Evolutionary conservation across 1,140 invertebrate species (phyloP).

Genomic region (Drosophila sucinea): DNA sequence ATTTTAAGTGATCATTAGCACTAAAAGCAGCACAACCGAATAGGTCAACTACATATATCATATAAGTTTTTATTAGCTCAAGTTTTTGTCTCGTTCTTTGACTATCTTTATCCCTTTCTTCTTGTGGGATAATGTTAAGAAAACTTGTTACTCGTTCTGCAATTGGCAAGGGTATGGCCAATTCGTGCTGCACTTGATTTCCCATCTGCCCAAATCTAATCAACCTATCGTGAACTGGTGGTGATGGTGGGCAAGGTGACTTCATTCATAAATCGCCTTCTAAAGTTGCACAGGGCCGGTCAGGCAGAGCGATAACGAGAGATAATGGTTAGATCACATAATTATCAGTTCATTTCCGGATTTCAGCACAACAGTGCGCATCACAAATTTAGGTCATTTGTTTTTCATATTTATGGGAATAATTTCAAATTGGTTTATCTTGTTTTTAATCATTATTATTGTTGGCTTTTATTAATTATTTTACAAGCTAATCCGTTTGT

Average conservation of each 20-base stretch:
- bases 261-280: constrained; percentile 6
- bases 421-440: constrained; percentile 11
- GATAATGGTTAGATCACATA: constrained; percentile 8
- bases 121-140: no score
- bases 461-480: constrained; percentile 45
- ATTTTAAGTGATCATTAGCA: no score
- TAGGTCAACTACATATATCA: no score
- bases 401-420: not conserved
- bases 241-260: not conserved
- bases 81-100: no score
- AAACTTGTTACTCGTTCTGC: no score
- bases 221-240: not conserved
- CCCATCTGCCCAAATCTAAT: not conserved
- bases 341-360: constrained; percentile 4
- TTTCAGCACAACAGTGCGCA: not conserved
- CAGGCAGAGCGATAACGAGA: constrained; percentile 2
- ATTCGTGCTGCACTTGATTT: not conserved
- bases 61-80: no score
- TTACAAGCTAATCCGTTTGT: constrained; percentile 62
- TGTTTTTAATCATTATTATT: constrained; percentile 64
- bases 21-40: no score
- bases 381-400: not conserved
- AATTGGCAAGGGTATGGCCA: not conserved
- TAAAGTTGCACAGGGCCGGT: constrained; percentile 1
- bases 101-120: no score